Base-by-base conservation (phyloP, 2,797 vertebrate species). In the Discoglossus pictus region DNA sequence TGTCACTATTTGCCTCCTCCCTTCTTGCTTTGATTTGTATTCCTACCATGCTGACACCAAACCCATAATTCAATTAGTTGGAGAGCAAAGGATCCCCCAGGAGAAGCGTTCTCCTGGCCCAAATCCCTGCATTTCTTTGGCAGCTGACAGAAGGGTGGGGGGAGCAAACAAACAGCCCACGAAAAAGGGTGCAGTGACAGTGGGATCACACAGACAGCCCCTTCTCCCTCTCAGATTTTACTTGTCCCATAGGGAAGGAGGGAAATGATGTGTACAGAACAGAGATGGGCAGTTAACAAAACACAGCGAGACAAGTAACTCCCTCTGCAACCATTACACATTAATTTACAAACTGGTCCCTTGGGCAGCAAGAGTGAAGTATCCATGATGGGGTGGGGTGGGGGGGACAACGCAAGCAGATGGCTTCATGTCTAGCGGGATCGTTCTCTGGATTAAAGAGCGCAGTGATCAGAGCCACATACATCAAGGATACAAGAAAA, bases 61-160 rank as follows among this genome's bases (percentile, higher is more conserved):
- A 71, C 43, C 68, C 61, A 71, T 71, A 71, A 71, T 71, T 71
- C 68, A 71, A 71, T 71, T 71, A 71, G 68, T 71, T 71, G 68
- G 53, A 71, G 68, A 71, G 68, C 52, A 58, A 42, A 56, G 52
- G 68, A 64, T 71, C 68, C 68, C 68, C 68, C 68, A 71, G 68
- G 61, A 71, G 68, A 44, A 64, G 68, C 67, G 46, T 56, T 56
- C 50, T 69, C 67, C 51, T 63, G 67, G 67, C 59, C 67, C 51
- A 63, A 63, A 56, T 63, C 67, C 31, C 67, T 64, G 61, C 68
- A 71, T 64, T 52, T 71, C 68, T 71, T 11, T 58, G 51, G 53
- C 68, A 71, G 60, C 55, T 64, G 67, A 70, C 67, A 55, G 46
- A 18, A 43, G 55, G 38, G 38, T 11, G 64, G 31, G 65, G 18